Percentiles rank a stretch among this genome's conserved stretches.
phyloP scores from a whole-genome alignment of 2,888 invertebrate genomes.

The Mongoloraphidia duomilia region DNA sequence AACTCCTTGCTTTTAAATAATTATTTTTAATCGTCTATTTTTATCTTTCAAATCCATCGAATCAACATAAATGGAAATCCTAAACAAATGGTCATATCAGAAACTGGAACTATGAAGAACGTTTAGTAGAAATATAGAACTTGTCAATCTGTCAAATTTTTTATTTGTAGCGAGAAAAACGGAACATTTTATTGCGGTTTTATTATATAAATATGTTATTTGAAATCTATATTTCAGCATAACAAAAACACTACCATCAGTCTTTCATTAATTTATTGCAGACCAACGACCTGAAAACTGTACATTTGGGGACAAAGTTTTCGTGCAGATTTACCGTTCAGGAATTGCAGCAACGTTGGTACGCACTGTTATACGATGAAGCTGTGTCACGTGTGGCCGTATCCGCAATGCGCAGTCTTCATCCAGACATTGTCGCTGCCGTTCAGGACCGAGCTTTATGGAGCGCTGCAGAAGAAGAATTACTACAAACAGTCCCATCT shows the following conservation, averaged over 20 bases:
- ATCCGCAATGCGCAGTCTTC: constrained; percentile 84
- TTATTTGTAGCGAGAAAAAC: background rate
- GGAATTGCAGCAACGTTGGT: constrained; percentile 94
- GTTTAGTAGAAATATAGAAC: background rate
- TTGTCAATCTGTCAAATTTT: background rate
- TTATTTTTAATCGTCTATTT: too few relatives aligned
- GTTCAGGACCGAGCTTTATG: constrained; percentile 82
- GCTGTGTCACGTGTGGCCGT: constrained; percentile 83
- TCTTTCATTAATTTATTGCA: constrained; percentile 20
- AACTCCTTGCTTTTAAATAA: too few relatives aligned
- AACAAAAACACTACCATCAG: too few relatives aligned
- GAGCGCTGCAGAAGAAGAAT: constrained; percentile 77
- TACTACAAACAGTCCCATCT: constrained; percentile 67
- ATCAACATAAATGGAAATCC: too few relatives aligned
- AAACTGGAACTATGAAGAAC: too few relatives aligned
- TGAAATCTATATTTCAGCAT: too few relatives aligned
- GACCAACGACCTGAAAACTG: constrained; percentile 64
- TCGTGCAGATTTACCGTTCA: constrained; percentile 87
- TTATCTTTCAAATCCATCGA: too few relatives aligned
- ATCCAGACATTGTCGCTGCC: constrained; percentile 75
- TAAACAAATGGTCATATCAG: too few relatives aligned
- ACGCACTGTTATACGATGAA: constrained; percentile 88
- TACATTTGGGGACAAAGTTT: constrained; percentile 88
- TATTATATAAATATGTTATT: too few relatives aligned
- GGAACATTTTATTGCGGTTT: too few relatives aligned